Conservation (phyloP, 1,140 invertebrate genomes). For the Cydia amplana region DNA sequence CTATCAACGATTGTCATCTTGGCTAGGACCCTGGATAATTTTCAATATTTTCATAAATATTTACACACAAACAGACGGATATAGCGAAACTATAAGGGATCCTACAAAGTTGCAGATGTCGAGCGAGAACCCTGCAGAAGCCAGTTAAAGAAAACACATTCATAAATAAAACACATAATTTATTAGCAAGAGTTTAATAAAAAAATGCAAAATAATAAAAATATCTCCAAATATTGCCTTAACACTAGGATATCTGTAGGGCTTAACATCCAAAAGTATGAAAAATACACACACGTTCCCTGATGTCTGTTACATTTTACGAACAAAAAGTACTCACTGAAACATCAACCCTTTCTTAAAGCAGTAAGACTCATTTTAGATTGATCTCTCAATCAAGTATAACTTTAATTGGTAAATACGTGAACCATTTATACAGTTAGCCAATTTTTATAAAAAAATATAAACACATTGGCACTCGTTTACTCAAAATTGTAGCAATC, state of each 20-base stretch:
- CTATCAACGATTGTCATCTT: too few relatives aligned
- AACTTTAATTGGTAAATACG: not conserved
- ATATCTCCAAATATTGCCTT: conserved; percentile 78
- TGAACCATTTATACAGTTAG: not conserved
- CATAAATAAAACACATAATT: conserved; percentile 56
- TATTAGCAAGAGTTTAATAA: conserved; percentile 79
- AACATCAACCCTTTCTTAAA: not conserved
- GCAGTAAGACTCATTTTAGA: too few relatives aligned
- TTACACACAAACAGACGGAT: too few relatives aligned
- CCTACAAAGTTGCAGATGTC: too few relatives aligned
- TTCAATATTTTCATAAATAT: too few relatives aligned
- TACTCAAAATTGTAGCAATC: conserved; percentile 17
- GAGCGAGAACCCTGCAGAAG: not conserved
- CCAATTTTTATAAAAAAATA: conserved; percentile 20
- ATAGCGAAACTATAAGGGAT: too few relatives aligned
- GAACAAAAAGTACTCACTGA: conserved; percentile 33
- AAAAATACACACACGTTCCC: conserved; percentile 61
- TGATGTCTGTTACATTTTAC: not conserved
- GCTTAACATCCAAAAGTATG: conserved; percentile 69
- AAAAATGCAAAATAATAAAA: conserved; percentile 79
- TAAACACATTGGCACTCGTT: conserved; percentile 23
- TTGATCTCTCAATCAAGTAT: not conserved
- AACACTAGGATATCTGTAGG: conserved; percentile 66
- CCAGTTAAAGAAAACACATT: not conserved
- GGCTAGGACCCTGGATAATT: too few relatives aligned